Evolutionary conservation across 2,888 invertebrate genomes (phyloP).

Genomic region (Anagyrus pseudococci): DNA sequence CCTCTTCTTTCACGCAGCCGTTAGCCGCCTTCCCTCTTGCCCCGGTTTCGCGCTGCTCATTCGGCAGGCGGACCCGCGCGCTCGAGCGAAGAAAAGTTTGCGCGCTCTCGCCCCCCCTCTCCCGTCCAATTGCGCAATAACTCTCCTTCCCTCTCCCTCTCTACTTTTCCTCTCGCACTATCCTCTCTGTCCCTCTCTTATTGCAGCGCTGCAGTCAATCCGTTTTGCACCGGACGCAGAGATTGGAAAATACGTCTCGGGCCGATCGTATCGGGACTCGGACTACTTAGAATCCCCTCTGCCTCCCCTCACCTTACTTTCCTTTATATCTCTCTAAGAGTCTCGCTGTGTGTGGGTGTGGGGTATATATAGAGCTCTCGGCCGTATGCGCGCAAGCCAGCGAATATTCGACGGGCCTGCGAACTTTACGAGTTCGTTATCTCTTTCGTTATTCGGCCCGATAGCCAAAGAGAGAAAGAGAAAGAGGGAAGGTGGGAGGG

Average conservation of each 20-base stretch:
- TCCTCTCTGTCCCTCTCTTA: not conserved
- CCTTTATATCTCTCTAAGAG: too few species aligned
- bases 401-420: not conserved
- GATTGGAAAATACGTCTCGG: constrained; percentile 15
- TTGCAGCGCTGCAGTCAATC: not conserved
- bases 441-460: not conserved
- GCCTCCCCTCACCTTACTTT: too few species aligned
- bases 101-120: not conserved
- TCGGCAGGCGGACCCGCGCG: not conserved
- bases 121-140: constrained; percentile 2
- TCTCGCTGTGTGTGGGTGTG: too few species aligned
- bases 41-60: too few species aligned
- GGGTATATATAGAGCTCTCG: too few species aligned
- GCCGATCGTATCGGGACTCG: constrained; percentile 7
- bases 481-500: too few species aligned
- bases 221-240: not conserved
- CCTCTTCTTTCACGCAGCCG: too few species aligned
- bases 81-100: not conserved
- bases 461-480: too few species aligned
- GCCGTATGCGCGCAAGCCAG: not conserved
- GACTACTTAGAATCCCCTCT: constrained; percentile 19
- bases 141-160: not conserved
- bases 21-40: too few species aligned
- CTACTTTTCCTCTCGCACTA: not conserved
- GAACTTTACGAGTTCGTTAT: constrained; percentile 2